These are phyloP conservation scores for Rhadina sibilatrix DNA, from an alignment of 2,113 vertebrate genomes.

Conservation along the genomic window DNA sequence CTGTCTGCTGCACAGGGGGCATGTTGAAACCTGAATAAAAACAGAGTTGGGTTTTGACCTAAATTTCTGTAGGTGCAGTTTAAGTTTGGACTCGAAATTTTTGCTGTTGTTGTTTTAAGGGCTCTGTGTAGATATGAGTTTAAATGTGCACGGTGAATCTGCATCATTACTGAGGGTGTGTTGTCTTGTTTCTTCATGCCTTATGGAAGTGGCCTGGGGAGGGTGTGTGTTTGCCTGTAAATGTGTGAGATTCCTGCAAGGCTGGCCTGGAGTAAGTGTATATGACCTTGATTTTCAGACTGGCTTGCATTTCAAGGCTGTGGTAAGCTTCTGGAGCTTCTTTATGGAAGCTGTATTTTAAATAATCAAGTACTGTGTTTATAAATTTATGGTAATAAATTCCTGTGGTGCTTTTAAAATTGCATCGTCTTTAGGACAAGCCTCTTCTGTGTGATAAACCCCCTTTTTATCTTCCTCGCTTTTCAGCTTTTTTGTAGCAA, in stretches of 20 bases:
- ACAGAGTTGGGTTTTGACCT: conserved; percentile 17
- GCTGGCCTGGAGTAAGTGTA: accelerated
- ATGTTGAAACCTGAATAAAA: conserved; percentile 47
- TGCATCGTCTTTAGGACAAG: not conserved
- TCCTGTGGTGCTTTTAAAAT: not conserved
- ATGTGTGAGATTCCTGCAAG: not conserved
- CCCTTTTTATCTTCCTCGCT: not conserved
- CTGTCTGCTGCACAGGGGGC: conserved; percentile 11
- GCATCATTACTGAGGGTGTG: not conserved
- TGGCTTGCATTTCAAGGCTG: not conserved
- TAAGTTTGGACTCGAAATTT: not conserved
- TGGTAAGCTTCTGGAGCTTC: not conserved
- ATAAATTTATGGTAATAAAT: not conserved
- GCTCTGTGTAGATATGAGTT: not conserved
- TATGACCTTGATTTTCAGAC: conserved; percentile 29
- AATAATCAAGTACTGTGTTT: not conserved
- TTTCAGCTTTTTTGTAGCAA: not conserved
- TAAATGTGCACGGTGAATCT: not conserved
- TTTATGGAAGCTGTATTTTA: not conserved
- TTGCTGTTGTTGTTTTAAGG: not conserved
- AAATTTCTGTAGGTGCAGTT: not conserved
- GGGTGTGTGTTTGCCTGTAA: not conserved
- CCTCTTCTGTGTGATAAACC: not conserved
- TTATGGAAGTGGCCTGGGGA: not conserved
- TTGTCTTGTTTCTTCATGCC: not conserved